A percentile compares a stretch with the other conserved stretches of the same genome.
phyloP scores from a whole-genome alignment of 2,888 invertebrate genomes.

The Proisotoma minuta region DNA sequence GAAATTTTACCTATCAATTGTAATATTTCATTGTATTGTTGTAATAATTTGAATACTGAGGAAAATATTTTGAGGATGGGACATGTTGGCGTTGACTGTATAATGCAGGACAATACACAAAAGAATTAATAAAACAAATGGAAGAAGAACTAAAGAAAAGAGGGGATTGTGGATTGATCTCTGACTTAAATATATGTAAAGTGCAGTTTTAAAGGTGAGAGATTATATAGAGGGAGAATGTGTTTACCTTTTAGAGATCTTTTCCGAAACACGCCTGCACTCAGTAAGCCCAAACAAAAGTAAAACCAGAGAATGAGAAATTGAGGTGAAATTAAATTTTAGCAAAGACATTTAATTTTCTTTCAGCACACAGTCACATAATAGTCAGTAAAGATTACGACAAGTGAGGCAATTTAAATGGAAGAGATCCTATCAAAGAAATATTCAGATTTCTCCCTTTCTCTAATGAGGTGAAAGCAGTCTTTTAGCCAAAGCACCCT shows the following conservation, averaged over 20 bases:
- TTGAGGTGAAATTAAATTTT: slow-evolving; percentile 44
- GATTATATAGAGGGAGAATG: slow-evolving; percentile 39
- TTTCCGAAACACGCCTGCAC: slow-evolving; percentile 86
- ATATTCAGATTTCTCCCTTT: too few species aligned
- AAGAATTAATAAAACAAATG: slow-evolving; percentile 12
- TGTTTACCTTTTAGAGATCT: slow-evolving; percentile 88
- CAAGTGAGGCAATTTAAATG: too few species aligned
- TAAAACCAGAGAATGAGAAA: slow-evolving; percentile 44
- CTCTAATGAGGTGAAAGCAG: too few species aligned
- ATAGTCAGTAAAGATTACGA: too few species aligned
- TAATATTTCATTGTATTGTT: too few species aligned
- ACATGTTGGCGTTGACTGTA: too few species aligned
- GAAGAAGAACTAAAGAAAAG: slow-evolving; percentile 31
- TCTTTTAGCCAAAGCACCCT: too few species aligned
- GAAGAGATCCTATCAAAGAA: too few species aligned
- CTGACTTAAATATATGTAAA: too few species aligned
- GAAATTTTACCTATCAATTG: not conserved
- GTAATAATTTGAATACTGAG: too few species aligned
- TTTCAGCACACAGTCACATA: slow-evolving; percentile 15
- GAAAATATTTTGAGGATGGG: too few species aligned
- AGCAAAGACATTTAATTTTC: slow-evolving; percentile 36
- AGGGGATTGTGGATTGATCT: slow-evolving; percentile 46
- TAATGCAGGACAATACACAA: slow-evolving; percentile 11
- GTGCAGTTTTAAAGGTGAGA: slow-evolving; percentile 49
- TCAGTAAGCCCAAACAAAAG: slow-evolving; percentile 48